These are phyloP conservation scores for Platycercus adscitus DNA, from an alignment of 2,113 vertebrate species.

Conservation along the genomic window DNA sequence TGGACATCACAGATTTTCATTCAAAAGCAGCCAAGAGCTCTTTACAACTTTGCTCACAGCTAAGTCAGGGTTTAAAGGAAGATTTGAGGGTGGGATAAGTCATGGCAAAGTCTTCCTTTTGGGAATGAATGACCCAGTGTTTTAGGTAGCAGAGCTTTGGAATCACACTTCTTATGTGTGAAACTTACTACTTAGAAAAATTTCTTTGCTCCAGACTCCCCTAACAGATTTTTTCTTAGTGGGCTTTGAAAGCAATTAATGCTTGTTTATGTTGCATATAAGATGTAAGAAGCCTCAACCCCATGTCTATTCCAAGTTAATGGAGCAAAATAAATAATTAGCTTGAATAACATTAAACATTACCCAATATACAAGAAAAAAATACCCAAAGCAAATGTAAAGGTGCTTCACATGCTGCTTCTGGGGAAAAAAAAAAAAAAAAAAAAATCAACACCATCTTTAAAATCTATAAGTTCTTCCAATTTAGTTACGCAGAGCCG, in stretches of 20 bases:
- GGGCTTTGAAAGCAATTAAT: neutral
- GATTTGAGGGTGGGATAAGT: slow-evolving; percentile 12
- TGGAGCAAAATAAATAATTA: slow-evolving; percentile 28
- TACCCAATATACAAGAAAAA: neutral
- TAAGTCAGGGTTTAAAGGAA: slow-evolving; percentile 25
- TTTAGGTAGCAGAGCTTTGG: neutral
- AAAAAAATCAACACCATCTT: neutral
- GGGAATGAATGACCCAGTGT: slow-evolving; percentile 38
- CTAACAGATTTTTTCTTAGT: neutral
- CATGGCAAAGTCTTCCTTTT: neutral
- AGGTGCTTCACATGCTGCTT: neutral
- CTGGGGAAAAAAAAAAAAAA: neutral
- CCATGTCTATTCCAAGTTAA: neutral
- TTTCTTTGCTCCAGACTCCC: neutral
- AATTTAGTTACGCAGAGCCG: neutral
- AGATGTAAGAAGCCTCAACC: neutral
- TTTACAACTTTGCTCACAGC: slow-evolving; percentile 2
- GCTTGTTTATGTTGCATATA: neutral
- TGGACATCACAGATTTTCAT: slow-evolving; percentile 44
- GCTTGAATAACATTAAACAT: neutral
- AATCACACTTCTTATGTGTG: neutral
- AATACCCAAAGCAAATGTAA: neutral
- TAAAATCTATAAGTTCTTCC: neutral
- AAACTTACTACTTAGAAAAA: neutral
- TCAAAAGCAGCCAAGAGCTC: slow-evolving; percentile 24